These are phyloP conservation scores for Acanthisitta chloris DNA, from an alignment of 2,113 vertebrate genomes.

Conservation along the genomic window DNA sequence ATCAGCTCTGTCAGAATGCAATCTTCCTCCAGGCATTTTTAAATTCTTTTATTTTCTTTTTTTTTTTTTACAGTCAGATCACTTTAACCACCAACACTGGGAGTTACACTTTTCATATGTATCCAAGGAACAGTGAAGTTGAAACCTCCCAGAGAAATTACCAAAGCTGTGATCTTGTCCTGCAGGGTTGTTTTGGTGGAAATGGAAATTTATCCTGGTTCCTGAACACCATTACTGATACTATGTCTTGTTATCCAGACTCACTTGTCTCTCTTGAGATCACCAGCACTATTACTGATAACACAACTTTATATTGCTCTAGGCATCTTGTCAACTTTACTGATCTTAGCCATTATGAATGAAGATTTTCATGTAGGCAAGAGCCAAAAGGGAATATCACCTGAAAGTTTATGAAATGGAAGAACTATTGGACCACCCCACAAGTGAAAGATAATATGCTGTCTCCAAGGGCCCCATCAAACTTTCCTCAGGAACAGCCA, in stretches of 20 bases:
- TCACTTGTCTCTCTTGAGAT: background rate
- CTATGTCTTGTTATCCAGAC: background rate
- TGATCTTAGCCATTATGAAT: background rate
- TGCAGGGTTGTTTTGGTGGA: background rate
- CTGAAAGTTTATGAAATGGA: background rate
- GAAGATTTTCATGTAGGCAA: background rate
- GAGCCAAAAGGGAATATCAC: background rate
- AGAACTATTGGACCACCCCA: background rate
- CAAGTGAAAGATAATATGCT: background rate
- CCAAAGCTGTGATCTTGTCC: background rate
- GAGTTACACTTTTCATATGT: background rate
- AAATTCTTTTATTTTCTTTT: too few species aligned
- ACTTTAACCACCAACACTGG: background rate
- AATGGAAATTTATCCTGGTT: background rate
- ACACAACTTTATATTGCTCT: background rate
- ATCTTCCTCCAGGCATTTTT: background rate
- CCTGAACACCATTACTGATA: background rate
- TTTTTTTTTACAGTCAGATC: background rate
- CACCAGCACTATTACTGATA: background rate
- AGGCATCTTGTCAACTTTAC: background rate
- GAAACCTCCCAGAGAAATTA: background rate
- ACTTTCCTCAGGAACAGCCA: background rate
- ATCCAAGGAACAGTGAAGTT: background rate
- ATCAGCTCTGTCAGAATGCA: background rate
- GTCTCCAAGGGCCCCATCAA: background rate